phyloP scores from a whole-genome alignment of 2,888 invertebrate genomes.

The Drosophila barbarae region DNA sequence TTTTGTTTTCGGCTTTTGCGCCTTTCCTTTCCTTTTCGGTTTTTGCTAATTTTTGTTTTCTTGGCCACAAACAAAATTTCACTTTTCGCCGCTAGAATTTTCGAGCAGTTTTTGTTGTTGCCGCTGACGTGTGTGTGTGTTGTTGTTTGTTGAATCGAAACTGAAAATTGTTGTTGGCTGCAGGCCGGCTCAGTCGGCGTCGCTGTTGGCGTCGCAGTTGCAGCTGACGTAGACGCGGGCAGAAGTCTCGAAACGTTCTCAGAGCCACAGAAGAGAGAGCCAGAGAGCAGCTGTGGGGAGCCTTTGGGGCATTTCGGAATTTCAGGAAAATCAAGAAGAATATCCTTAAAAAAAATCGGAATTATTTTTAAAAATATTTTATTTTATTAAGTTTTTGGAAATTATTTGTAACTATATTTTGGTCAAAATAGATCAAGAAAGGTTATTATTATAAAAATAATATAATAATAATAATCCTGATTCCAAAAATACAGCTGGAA shows the following conservation, averaged over 20 bases:
- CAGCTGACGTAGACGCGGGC: constrained; percentile 14
- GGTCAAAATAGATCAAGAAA: no score
- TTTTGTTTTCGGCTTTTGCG: constrained; percentile 24
- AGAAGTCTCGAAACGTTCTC: constrained; percentile 22
- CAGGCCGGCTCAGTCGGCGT: constrained; percentile 18
- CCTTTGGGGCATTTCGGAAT: constrained; percentile 16
- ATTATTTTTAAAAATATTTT: not conserved
- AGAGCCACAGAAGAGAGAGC: constrained; percentile 9
- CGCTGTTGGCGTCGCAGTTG: constrained; percentile 14
- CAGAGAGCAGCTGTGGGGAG: constrained; percentile 4
- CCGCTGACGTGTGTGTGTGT: constrained; percentile 26
- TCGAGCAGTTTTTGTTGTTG: constrained; percentile 39
- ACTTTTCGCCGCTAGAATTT: constrained; percentile 44
- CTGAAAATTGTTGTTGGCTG: constrained; percentile 51
- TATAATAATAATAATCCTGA: not conserved
- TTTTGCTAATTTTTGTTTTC: constrained; percentile 18
- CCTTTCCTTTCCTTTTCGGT: constrained; percentile 17
- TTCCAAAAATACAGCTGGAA: not conserved
- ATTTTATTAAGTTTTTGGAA: not conserved
- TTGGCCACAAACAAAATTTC: constrained; percentile 39
- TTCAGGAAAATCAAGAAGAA: not conserved
- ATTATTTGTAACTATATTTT: no score
- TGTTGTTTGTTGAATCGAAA: constrained; percentile 47
- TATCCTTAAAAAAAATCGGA: no score
- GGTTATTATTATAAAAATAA: not conserved